Evolutionary conservation across 2,797 vertebrate genomes (phyloP), one percentile per base, ranked within the genome.

Genomic region (Scomberomorus guttatus): DNA sequence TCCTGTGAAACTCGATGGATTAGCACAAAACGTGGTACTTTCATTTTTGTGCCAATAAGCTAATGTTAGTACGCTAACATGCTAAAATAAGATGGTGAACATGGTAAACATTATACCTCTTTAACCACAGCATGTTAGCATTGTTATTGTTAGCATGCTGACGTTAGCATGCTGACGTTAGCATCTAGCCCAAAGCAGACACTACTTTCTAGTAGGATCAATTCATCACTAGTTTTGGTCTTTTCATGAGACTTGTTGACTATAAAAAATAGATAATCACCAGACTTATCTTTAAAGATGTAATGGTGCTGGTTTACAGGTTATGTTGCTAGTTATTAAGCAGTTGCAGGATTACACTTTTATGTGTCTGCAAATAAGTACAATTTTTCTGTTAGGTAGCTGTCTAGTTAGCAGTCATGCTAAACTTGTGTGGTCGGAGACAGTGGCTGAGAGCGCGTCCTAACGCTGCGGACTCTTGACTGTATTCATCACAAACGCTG

Each of bases 401-500:
- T 14, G 15, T 55, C 10, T 51, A n/a, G 25, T 54, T 60, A 64
- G 27, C 60, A 15, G 29, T 55, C 7, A 39, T 37, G 65, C 60
- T 48, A 20, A 68, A 50, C 61, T 62, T 57, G 18, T 51, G 12
- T 25, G 14, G 13, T 58, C 24, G 7, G 10, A 27, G 58, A 65
- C 22, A 27, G 24, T 0, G 22, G 51, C 29, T 2, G 48, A 0
- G 29, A 50, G 48, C 42, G 24, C 6, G n/a, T 69, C 11, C 32
- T 24, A 13, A 20, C 39, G 9, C 7, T 42, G 14, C 42, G 48
- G 42, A 60, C 56, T 65, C 39, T n/a, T 54, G 13, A 39, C 12
- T 24, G 14, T 58, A 54, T 72, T 44, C 10, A 39, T 59, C 65
- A 58, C 63, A 27, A 32, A 59, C 46, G 27, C 22, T 44, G 70